phyloP scores from a whole-genome alignment of 2,113 vertebrate genomes.

The Ictidomys tridecemlineatus region DNA sequence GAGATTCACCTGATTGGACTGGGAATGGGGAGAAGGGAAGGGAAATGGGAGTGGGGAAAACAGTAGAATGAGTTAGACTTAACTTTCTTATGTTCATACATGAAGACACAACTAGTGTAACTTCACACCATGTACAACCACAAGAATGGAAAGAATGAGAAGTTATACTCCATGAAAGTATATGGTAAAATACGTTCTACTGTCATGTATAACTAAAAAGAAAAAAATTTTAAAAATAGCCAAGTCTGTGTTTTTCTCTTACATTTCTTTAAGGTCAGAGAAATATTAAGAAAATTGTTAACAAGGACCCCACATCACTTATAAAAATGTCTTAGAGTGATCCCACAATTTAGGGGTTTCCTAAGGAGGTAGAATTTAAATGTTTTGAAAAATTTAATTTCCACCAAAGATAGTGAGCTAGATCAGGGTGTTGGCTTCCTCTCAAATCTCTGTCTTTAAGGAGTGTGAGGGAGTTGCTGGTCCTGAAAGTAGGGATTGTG shows the following conservation, averaged over 20 bases:
- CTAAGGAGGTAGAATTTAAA: background rate
- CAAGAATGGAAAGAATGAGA: no score
- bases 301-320: background rate
- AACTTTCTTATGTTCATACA: no score
- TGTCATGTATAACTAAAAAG: no score
- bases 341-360: background rate
- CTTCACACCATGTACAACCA: no score
- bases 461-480: background rate
- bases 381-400: background rate
- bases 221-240: background rate
- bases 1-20: no score
- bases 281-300: background rate
- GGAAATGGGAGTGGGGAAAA: no score
- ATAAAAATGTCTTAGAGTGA: background rate
- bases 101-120: no score
- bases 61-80: no score
- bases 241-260: background rate
- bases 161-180: no score
- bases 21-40: no score
- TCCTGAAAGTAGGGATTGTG: background rate
- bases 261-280: background rate
- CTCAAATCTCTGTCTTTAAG: background rate
- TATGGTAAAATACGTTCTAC: no score
- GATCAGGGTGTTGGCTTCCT: background rate
- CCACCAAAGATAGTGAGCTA: background rate